Evolutionary conservation across 1,140 invertebrate genomes (phyloP).

Genomic region (Drosophila virilis): DNA sequence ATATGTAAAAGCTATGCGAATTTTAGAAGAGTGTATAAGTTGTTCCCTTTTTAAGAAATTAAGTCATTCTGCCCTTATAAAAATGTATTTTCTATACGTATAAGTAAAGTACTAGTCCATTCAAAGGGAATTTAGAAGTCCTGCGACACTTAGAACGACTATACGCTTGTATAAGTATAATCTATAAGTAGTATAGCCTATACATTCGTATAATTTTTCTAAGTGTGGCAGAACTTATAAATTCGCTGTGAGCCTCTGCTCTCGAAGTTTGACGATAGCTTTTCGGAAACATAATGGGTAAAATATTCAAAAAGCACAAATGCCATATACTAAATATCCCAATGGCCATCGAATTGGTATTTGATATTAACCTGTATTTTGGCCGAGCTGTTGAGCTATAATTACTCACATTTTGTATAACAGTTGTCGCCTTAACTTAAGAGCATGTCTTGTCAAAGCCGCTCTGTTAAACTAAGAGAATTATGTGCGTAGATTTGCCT

Average conservation of each 20-base stretch:
- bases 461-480: not conserved
- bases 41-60: not conserved
- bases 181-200: too few relatives aligned
- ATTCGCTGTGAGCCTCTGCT: too few relatives aligned
- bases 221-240: too few relatives aligned
- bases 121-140: not conserved
- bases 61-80: not conserved
- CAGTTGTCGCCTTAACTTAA: conserved; percentile 12
- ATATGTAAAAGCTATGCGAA: not conserved
- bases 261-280: not conserved
- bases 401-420: conserved; percentile 15
- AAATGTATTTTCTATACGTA: not conserved
- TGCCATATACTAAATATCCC: too few relatives aligned
- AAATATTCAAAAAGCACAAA: not conserved
- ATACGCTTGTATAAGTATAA: not conserved
- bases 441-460: not conserved
- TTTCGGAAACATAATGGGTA: not conserved
- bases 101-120: not conserved
- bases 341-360: too few relatives aligned
- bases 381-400: conserved; percentile 7
- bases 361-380: not conserved
- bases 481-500: not conserved
- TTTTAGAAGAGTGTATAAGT: not conserved
- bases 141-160: not conserved
- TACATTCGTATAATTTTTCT: too few relatives aligned